Evolutionary conservation across 2,888 invertebrate genomes (phyloP).

Genomic region (Heterodera filipjevi): DNA sequence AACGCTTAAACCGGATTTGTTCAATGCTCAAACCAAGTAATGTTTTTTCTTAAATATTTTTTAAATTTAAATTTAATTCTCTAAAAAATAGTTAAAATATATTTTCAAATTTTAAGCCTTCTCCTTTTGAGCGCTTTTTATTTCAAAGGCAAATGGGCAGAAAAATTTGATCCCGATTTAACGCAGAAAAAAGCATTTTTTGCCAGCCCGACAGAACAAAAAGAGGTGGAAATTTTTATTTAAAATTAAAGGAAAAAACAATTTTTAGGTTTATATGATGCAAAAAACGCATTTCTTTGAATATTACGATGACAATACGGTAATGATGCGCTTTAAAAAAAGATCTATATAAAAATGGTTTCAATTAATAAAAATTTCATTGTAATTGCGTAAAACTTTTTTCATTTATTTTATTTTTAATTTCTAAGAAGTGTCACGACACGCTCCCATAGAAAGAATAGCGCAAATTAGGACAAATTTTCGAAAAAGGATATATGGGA

Average conservation of each 20-base stretch:
- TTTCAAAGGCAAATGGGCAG: conserved; percentile 68
- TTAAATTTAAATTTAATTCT: background rate
- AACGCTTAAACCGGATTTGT: background rate
- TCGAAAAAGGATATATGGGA: no score
- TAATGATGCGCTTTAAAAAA: no score
- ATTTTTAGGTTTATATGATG: conserved; percentile 4
- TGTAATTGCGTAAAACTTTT: no score
- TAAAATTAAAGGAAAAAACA: background rate
- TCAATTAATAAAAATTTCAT: no score
- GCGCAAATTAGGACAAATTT: no score
- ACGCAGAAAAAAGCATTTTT: conserved; percentile 76
- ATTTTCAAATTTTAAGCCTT: conserved; percentile 50
- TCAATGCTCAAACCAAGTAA: background rate
- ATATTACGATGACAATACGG: background rate
- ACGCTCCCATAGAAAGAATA: no score
- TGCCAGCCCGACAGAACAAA: conserved; percentile 61
- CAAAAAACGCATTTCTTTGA: background rate
- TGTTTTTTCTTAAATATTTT: background rate
- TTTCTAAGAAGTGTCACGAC: no score
- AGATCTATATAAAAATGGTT: no score
- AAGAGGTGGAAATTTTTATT: conserved; percentile 24
- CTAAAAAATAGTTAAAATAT: background rate
- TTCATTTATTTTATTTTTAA: no score
- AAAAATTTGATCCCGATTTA: conserved; percentile 70
- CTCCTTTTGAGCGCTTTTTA: conserved; percentile 68